Evolutionary conservation across 64 coral and sea anemone species (phyloP).

Genomic region (Actinia equina): DNA sequence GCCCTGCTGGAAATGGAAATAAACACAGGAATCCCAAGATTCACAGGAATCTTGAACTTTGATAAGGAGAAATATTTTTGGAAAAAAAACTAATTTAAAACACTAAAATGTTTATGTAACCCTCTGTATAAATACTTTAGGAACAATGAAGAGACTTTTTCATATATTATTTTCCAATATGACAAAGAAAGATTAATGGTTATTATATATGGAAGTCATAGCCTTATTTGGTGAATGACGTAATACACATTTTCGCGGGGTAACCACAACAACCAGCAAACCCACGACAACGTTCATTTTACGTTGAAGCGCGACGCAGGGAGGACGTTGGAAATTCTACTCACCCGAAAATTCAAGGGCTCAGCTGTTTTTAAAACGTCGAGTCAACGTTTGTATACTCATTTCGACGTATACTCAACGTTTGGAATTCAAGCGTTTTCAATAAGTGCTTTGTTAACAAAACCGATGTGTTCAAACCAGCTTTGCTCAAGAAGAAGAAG

Average conservation of each 20-base stretch:
- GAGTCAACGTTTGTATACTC: not conserved
- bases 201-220: not conserved
- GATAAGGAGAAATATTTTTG: too few relatives aligned
- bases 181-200: not conserved
- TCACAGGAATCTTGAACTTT: too few relatives aligned
- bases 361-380: conserved; percentile 7
- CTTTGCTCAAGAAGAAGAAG: conserved; percentile 4
- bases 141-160: too few relatives aligned
- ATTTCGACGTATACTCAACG: not conserved
- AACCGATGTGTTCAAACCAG: conserved; percentile 1
- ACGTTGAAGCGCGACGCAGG: not conserved
- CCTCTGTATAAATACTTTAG: too few relatives aligned
- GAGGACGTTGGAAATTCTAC: not conserved
- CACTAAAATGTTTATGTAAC: too few relatives aligned
- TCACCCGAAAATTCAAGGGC: not conserved
- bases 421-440: conserved; percentile 1
- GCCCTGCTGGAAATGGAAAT: too few relatives aligned
- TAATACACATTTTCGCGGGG: conserved; percentile 6
- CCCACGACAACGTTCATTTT: not conserved
- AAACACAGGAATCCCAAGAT: too few relatives aligned
- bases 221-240: conserved; percentile 17
- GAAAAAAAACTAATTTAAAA: too few relatives aligned
- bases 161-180: not conserved
- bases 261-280: conserved; percentile 13
- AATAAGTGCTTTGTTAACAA: not conserved